Conservation (phyloP, 2,113 vertebrate genomes). For the Dinomys branickii region DNA sequence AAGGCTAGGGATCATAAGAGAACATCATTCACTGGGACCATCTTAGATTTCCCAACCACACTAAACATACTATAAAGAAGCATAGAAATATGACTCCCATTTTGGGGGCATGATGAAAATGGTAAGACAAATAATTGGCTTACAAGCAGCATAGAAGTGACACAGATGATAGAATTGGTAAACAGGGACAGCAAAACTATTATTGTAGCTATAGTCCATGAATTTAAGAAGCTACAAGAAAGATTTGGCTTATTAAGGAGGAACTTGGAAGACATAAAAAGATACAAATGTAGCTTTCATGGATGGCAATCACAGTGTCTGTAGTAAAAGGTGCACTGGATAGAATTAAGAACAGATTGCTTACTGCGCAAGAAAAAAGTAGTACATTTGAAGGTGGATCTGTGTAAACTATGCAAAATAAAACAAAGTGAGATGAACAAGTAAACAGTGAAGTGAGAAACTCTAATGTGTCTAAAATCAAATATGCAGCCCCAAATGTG, state of each 20-base stretch:
- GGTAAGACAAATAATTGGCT: neutral
- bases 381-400: neutral
- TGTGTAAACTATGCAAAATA: neutral
- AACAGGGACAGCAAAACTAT: neutral
- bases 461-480: neutral
- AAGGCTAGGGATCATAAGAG: neutral
- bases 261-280: neutral
- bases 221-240: neutral
- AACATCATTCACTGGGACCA: neutral
- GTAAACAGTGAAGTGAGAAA: neutral
- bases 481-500: neutral
- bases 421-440: neutral
- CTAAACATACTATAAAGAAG: neutral
- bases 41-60: neutral
- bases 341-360: neutral
- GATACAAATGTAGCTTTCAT: neutral
- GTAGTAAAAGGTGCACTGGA: neutral
- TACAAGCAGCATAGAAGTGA: constrained; percentile 22
- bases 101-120: neutral
- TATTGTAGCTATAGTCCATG: neutral
- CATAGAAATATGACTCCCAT: neutral
- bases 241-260: neutral
- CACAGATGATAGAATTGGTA: neutral
- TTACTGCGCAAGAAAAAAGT: neutral
- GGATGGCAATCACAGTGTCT: neutral